Evolutionary conservation across 1,140 invertebrate genomes (phyloP), one percentile per base, ranked within the genome.

Genomic region (Propsilocerus akamusi): DNA sequence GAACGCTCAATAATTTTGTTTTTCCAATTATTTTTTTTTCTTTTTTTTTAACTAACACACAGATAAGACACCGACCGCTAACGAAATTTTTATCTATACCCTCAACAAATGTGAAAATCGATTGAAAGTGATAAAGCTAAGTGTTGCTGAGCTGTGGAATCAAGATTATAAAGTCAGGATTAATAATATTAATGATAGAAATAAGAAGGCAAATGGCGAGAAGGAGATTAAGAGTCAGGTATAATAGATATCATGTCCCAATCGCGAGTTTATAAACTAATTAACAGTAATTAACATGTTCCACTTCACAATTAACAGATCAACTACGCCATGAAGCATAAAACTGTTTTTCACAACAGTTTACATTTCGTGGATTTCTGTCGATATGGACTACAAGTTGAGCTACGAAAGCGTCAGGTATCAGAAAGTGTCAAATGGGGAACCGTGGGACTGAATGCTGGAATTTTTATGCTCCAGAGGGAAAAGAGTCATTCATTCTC

Each of bases 351-450:
- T 78, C 75, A 80, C 58, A 80, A 77, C 64, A 74, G 71, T 49
- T 70, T 78, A 60, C 77, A 80, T 64, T 78, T 80, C 64, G 74
- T 74, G 47, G 76, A 77, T 59, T 78, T 74, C 73, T 77, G 75
- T 65, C 69, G 77, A 46, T 78, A 78, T 53, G 75, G 74, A 46
- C 73, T 74, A 62, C 72, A 72, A 57, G 72, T 75, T 58, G 72
- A 76, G 60, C 69, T 72, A 60, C 70, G 75, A 53, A 72, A 73
- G 63, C 70, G 73, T 72, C 74, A 77, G 70, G 76, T 78, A 72
- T 77, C 74, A 62, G 76, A 78, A 64, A 74, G 74, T 56, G 68
- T 76, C 52, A 77, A 76, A 61, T 77, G 75, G 75, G 75, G 75
- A 56, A 76, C 71, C 64, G 69, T 78, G 57, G 73, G 75, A 58